Base-by-base conservation (phyloP, 2,888 invertebrate genomes). In the Thecophora atra region DNA sequence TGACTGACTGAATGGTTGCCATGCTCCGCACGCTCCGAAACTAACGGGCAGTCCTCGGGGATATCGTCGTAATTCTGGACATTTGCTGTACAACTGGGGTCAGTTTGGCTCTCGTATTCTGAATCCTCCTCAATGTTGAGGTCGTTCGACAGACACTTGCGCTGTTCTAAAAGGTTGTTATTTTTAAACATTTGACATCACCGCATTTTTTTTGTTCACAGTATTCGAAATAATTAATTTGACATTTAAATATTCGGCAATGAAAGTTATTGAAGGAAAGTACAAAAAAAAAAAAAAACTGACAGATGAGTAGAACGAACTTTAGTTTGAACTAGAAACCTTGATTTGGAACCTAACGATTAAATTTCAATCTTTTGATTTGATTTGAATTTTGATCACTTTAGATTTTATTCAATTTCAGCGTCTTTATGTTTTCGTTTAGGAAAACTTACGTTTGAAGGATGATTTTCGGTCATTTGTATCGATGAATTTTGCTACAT, bases 401-500 rank as follows among this genome's bases (percentile, higher is more conserved):
- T n/a, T n/a, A n/a, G n/a, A n/a, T n/a, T n/a, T n/a, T n/a, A n/a
- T n/a, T n/a, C n/a, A n/a, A n/a, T n/a, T n/a, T n/a, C n/a, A n/a
- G n/a, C n/a, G n/a, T n/a, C n/a, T n/a, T n/a, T n/a, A n/a, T n/a
- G n/a, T n/a, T n/a, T 28, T 58, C 3, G 42, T 56, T 58, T 56
- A 30, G 17, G 17, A n/a, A 5, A 7, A 74, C 80, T 70, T 74
- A 82, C 82, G 78, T 75, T 81, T 85, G 67, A 81, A 81, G 68
- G 84, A 81, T 73, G 85, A 86, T 64, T 84, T 81, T 42, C 80
- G 80, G 68, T 78, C 78, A 76, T 78, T 81, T 52, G 82, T 82
- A 79, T 85, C 84, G 76, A 88, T 88, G 76, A 90, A 86, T 71
- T 87, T 87, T 80, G 89, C 88, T 83, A 91, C 88, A 88, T 90